Evolutionary conservation across 92 coral and sea anemone genomes (phyloP).

Genomic region (Muricea muricata): DNA sequence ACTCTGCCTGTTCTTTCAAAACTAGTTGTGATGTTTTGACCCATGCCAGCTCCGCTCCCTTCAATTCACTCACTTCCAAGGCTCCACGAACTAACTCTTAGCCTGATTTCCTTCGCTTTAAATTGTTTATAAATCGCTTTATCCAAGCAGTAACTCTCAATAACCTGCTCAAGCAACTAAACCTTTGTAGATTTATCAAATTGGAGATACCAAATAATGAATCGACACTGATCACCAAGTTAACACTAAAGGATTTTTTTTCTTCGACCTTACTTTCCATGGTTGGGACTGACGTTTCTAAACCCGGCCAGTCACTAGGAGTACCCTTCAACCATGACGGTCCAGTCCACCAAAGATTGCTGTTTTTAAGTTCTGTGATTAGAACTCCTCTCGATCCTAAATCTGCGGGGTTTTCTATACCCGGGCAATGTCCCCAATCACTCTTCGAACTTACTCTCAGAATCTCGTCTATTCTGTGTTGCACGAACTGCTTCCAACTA

Average conservation of each 20-base stretch:
- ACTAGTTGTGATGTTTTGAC: too few relatives aligned
- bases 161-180: not conserved
- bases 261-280: not conserved
- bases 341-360: slow-evolving; percentile 18
- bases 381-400: slow-evolving; percentile 53
- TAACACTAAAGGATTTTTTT: not conserved
- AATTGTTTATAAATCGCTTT: not conserved
- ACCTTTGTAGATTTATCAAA: not conserved
- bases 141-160: not conserved
- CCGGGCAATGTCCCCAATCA: slow-evolving; percentile 66
- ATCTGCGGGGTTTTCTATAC: slow-evolving; percentile 68
- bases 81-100: too few relatives aligned
- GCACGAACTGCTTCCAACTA: slow-evolving; percentile 55
- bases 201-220: not conserved
- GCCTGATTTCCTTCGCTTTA: not conserved
- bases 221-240: not conserved
- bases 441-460: slow-evolving; percentile 34
- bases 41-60: too few relatives aligned
- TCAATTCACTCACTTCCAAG: too few relatives aligned
- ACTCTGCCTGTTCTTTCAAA: too few relatives aligned
- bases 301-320: not conserved
- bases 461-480: slow-evolving; percentile 64
- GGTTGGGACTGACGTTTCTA: not conserved
- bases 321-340: not conserved
- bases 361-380: not conserved